These are phyloP conservation scores for Brachyhypopomus occidentalis DNA, from an alignment of 2,113 vertebrate species.

Conservation along the genomic window DNA sequence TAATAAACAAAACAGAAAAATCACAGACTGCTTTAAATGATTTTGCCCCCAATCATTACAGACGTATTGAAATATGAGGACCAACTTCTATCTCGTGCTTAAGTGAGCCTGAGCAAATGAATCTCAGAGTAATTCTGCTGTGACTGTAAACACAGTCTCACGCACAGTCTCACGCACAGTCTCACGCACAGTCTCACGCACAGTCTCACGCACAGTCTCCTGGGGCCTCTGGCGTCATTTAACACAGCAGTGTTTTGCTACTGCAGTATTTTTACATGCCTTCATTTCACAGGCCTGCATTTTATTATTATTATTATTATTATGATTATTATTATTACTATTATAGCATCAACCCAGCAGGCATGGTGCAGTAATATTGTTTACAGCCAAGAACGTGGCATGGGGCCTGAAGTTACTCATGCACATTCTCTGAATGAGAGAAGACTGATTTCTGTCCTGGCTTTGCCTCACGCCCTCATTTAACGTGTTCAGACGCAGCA, in stretches of 20 bases:
- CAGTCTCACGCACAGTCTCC: not conserved
- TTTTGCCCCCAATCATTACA: not conserved
- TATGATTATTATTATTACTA: too few species aligned
- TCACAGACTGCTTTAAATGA: too few species aligned
- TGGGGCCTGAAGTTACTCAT: not conserved
- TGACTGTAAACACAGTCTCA: not conserved
- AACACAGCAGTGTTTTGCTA: not conserved
- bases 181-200: not conserved
- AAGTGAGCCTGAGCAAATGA: not conserved
- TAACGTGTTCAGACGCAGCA: not conserved
- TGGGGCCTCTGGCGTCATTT: conserved; percentile 4
- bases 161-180: not conserved
- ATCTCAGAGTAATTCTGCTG: not conserved
- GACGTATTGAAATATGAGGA: not conserved
- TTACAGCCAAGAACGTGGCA: conserved; percentile 1
- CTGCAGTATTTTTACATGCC: not conserved
- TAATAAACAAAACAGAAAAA: not conserved
- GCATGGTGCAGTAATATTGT: not conserved
- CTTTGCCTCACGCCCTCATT: conserved; percentile 5
- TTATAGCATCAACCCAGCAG: not conserved
- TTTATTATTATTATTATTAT: not conserved
- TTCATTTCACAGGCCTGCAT: not conserved
- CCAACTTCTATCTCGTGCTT: not conserved
- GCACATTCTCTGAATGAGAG: conserved; percentile 18
- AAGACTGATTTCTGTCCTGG: conserved; percentile 2